These are phyloP conservation scores for Caenorhabditis sp. DNA, from an alignment of 2,888 invertebrate species.

Conservation along the genomic window DNA sequence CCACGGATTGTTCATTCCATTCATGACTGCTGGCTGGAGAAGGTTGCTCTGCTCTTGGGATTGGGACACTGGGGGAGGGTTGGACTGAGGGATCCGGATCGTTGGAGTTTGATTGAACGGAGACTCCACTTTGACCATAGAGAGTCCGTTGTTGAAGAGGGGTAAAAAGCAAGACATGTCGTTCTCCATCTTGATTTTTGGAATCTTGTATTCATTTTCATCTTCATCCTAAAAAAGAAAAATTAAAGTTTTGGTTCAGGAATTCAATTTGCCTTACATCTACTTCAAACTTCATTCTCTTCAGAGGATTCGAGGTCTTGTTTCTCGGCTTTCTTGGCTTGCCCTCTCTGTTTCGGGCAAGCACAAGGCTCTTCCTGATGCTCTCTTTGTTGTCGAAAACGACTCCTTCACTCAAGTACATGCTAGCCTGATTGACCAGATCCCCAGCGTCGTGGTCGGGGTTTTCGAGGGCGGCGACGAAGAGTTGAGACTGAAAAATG, in stretches of 20 bases:
- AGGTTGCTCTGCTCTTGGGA: slow-evolving; percentile 50
- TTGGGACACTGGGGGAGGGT: slow-evolving; percentile 28
- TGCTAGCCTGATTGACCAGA: slow-evolving; percentile 65
- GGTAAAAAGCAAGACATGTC: slow-evolving; percentile 53
- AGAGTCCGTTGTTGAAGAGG: slow-evolving; percentile 59
- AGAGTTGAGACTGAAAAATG: slow-evolving; percentile 69
- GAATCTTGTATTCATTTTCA: slow-evolving; percentile 60
- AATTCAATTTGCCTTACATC: too few relatives aligned
- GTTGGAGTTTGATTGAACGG: slow-evolving; percentile 59
- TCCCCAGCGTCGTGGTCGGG: slow-evolving; percentile 70
- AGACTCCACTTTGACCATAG: slow-evolving; percentile 64
- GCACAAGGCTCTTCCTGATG: slow-evolving; percentile 74
- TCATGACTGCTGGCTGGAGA: slow-evolving; percentile 59
- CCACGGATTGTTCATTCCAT: slow-evolving; percentile 54
- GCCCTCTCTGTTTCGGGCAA: slow-evolving; percentile 70
- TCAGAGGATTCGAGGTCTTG: slow-evolving; percentile 53
- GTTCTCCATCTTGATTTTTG: slow-evolving; percentile 49
- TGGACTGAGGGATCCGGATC: slow-evolving; percentile 42
- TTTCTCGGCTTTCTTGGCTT: slow-evolving; percentile 68
- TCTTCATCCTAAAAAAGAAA: slow-evolving; percentile 54
- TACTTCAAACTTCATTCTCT: slow-evolving; percentile 62
- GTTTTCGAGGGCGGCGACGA: slow-evolving; percentile 67
- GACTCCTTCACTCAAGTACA: slow-evolving; percentile 69
- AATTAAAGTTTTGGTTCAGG: not conserved
- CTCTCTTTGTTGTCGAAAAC: slow-evolving; percentile 75